phyloP scores from a whole-genome alignment of 2,888 invertebrate genomes.

The Alsophila aescularia region DNA sequence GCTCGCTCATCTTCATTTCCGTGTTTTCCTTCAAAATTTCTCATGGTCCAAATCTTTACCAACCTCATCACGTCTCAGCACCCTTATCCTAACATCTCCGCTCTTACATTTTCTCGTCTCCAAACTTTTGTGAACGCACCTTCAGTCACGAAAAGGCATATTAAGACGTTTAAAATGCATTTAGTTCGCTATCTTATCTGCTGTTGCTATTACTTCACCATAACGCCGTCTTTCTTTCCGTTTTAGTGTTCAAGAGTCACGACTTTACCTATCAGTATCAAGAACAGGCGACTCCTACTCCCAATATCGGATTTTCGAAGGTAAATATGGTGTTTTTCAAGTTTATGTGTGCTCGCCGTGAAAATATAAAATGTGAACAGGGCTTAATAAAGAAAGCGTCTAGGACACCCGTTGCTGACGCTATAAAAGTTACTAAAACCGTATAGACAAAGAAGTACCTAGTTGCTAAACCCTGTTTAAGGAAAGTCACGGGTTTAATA shows the following conservation, averaged over 20 bases:
- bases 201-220: constrained; percentile 76
- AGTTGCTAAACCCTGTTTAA: no score
- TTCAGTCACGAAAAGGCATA: constrained; percentile 80
- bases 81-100: constrained; percentile 68
- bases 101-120: constrained; percentile 67
- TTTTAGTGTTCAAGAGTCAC: constrained; percentile 95
- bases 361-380: constrained; percentile 46
- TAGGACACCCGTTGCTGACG: constrained; percentile 3
- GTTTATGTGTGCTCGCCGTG: constrained; percentile 60
- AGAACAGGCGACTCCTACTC: constrained; percentile 89
- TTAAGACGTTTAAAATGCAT: constrained; percentile 84
- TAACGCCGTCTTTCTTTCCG: constrained; percentile 83
- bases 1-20: constrained; percentile 49
- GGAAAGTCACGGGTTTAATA: no score
- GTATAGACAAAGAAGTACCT: no score
- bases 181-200: constrained; percentile 82
- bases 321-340: constrained; percentile 78
- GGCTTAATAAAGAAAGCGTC: neutral
- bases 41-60: constrained; percentile 71
- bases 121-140: constrained; percentile 77
- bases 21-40: constrained; percentile 61
- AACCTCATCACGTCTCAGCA: constrained; percentile 71
- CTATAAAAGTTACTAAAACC: no score
- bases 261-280: constrained; percentile 87
- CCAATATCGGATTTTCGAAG: constrained; percentile 96